These are phyloP conservation scores for Machaerirhynchus nigripectus DNA, from an alignment of 2,113 vertebrate genomes.

Conservation along the genomic window DNA sequence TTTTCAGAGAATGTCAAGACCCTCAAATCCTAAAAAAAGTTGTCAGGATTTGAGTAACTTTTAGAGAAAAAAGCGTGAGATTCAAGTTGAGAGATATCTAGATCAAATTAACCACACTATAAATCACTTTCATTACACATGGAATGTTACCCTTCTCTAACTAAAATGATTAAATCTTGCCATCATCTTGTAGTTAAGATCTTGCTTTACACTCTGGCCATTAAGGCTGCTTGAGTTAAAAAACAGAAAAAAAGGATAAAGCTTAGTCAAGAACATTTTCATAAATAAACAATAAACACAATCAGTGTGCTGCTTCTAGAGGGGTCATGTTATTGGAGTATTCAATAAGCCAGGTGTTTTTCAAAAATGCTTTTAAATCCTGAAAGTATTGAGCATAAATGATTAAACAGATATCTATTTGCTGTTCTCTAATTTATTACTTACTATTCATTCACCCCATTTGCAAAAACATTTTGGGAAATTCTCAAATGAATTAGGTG, in stretches of 20 bases:
- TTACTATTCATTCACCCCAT: background rate
- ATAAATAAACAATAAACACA: background rate
- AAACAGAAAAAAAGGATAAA: background rate
- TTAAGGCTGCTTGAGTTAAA: background rate
- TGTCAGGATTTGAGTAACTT: background rate
- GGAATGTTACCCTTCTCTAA: background rate
- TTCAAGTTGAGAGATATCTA: background rate
- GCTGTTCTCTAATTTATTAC: background rate
- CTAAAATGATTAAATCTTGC: background rate
- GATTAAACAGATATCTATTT: background rate
- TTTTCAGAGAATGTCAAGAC: background rate
- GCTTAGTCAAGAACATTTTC: background rate
- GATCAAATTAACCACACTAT: background rate
- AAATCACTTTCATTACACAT: background rate
- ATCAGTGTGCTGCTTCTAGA: background rate
- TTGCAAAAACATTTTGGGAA: background rate
- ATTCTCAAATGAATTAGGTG: background rate
- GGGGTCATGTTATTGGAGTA: background rate
- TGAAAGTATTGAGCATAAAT: background rate
- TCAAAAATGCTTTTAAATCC: background rate
- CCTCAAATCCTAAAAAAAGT: background rate
- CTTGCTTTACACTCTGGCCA: background rate
- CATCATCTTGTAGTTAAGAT: background rate
- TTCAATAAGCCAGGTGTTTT: background rate
- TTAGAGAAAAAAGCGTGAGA: background rate